Evolutionary conservation across 92 coral and sea anemone species (phyloP).

Genomic region (Umimayanthus kanabou): DNA sequence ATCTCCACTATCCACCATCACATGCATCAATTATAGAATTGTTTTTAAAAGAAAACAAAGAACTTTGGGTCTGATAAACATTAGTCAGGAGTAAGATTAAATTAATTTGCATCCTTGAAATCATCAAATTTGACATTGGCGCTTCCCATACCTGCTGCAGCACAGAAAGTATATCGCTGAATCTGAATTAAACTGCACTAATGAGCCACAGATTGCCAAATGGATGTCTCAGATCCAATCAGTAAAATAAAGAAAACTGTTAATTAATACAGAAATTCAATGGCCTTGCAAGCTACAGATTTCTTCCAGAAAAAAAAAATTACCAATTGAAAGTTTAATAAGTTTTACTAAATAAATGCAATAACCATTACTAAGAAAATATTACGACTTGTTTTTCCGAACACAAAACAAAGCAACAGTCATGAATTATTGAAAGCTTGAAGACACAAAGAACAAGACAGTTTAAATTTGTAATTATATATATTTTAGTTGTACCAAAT

Average conservation of each 20-base stretch:
- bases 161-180: not conserved
- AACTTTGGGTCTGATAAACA: not conserved
- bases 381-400: not conserved
- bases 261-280: not conserved
- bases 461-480: not conserved
- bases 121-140: not conserved
- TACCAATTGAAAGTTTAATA: too few species aligned
- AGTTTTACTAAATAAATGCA: not conserved
- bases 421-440: slow-evolving; percentile 5
- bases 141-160: not conserved
- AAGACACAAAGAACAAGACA: not conserved
- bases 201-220: not conserved
- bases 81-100: not conserved
- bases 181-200: not conserved
- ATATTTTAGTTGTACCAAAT: not conserved
- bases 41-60: not conserved
- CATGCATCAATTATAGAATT: not conserved
- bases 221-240: not conserved
- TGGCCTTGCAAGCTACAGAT: too few species aligned
- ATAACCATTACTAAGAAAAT: not conserved
- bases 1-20: not conserved
- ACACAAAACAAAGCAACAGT: not conserved
- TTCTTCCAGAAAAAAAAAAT: not conserved
- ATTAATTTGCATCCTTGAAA: not conserved
- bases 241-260: not conserved